Evolutionary conservation across 2,113 vertebrate genomes (phyloP).

Genomic region (Peucedramus taeniatus): DNA sequence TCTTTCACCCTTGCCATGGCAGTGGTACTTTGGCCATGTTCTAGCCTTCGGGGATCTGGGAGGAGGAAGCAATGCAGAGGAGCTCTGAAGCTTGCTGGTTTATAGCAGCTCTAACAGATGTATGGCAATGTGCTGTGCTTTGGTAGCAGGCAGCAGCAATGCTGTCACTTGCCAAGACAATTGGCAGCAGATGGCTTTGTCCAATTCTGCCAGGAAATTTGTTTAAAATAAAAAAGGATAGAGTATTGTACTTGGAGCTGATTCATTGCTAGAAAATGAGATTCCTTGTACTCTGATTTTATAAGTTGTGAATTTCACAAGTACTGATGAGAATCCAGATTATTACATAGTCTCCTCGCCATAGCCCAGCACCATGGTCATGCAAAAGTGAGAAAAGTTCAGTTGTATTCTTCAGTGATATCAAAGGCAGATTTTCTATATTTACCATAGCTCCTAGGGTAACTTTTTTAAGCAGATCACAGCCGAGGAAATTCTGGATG

Average conservation of each 20-base stretch:
- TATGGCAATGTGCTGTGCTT: constrained; percentile 17
- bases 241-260: background rate
- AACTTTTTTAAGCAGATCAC: background rate
- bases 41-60: background rate
- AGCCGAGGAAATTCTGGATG: background rate
- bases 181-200: constrained; percentile 59
- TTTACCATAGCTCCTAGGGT: background rate
- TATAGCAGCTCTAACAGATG: constrained; percentile 20
- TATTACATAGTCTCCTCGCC: background rate
- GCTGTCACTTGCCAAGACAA: constrained; percentile 53
- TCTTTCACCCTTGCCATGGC: background rate
- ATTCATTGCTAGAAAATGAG: constrained; percentile 6
- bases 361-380: background rate
- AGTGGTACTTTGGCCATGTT: background rate
- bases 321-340: background rate
- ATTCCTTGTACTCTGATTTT: background rate
- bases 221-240: constrained; percentile 21
- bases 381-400: background rate
- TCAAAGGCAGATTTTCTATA: background rate
- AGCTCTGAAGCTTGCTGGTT: background rate
- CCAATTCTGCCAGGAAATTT: constrained; percentile 41
- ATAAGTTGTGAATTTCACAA: background rate
- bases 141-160: constrained; percentile 14
- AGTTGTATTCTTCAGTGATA: background rate
- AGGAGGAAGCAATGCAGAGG: background rate